Evolutionary conservation across 1,140 invertebrate genomes (phyloP), one percentile per base, ranked within the genome.

Genomic region (Pissodes strobi): DNA sequence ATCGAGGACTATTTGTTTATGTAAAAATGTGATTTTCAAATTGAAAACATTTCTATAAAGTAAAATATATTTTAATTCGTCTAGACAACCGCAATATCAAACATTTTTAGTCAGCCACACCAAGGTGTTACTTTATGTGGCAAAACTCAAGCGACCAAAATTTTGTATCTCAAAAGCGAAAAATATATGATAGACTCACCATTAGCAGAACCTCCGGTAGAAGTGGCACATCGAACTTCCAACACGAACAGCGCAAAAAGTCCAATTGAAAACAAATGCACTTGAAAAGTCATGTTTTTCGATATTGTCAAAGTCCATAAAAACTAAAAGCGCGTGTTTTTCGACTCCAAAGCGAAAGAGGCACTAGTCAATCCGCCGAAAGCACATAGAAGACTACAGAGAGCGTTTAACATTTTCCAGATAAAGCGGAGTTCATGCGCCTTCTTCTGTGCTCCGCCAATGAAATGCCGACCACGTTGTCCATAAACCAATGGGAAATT

Each of bases 401-500:
- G 27, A 63, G 48, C 60, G 17, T 46, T 56, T 56, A 67, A 66
- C 58, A 64, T 63, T 57, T 63, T 64, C 65, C 61, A 46, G 53
- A 58, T 66, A 58, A 61, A 71, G 72, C 68, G 69, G 58, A 63
- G 63, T 65, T 67, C 74, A 75, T 76, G 74, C 74, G 74, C 73
- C 41, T 64, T 69, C 64, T 63, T 66, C 62, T 56, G 59, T 59
- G 61, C 55, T 64, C 62, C 57, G 46, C 75, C 75, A 76, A 76
- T 76, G 64, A 68, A 67, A 74, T 55, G 65, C 25, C 72, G 74
- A 75, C 57, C 67, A 58, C 65, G 67, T 64, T 67, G 70, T 69
- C 69, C 67, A 71, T 71, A 75, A 73, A 73, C 75, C 75, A 76
- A 76, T 76, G 64, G 72, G 69, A 72, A 73, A 72, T 73, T 69